Conservation (phyloP, 2,797 vertebrate genomes). For the Sebastes taczanowskii region DNA sequence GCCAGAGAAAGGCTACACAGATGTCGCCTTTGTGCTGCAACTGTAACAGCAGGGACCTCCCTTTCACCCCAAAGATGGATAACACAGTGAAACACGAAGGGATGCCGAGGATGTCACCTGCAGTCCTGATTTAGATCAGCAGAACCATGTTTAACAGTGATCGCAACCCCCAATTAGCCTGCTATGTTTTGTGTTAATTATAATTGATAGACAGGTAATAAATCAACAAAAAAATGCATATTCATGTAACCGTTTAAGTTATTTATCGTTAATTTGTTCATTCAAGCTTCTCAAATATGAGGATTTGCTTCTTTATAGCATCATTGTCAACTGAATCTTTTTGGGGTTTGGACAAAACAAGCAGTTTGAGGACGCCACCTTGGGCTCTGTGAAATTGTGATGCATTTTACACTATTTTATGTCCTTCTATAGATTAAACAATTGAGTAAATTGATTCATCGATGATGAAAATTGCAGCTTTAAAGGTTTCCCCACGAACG, state of each 20-base stretch:
- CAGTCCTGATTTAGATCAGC: not conserved
- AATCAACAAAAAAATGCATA: not conserved
- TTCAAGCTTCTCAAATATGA: not conserved
- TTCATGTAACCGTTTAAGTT: not conserved
- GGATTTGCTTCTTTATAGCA: not conserved
- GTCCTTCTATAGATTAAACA: not conserved
- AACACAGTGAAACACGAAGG: conserved; percentile 12
- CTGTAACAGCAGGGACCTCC: conserved; percentile 15
- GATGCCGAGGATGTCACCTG: not conserved
- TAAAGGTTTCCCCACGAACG: not conserved
- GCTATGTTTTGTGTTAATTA: not conserved
- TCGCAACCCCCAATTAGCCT: too few species aligned
- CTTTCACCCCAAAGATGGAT: conserved; percentile 28
- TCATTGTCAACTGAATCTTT: not conserved
- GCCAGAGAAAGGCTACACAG: not conserved
- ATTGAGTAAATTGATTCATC: not conserved
- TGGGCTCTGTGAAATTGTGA: not conserved
- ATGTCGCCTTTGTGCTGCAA: conserved; percentile 12
- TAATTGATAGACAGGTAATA: not conserved
- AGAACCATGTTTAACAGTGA: not conserved
- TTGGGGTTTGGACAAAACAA: not conserved
- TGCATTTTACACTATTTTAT: not conserved
- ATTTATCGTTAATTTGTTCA: not conserved
- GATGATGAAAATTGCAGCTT: not conserved
- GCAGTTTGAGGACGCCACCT: not conserved